Base-by-base conservation (phyloP, 2,797 vertebrate genomes). In the Micropoecilia bifurca region DNA sequence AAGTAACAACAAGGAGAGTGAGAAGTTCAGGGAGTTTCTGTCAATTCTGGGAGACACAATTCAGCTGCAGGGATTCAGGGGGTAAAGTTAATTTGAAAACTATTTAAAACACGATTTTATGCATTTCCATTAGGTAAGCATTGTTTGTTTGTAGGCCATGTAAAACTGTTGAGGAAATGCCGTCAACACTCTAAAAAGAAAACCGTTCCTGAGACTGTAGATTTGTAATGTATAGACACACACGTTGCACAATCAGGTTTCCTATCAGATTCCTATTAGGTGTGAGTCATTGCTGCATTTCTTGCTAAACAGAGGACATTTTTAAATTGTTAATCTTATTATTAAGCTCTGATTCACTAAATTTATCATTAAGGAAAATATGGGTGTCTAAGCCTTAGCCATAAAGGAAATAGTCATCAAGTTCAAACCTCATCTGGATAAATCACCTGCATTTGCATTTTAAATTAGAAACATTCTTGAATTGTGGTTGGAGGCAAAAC, bases 1-100 rank as follows among this genome's bases (percentile, higher is more conserved):
- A 9, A 88, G 95, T 69, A 96, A 96, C 89, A 95, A 88, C 7
- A 88, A 95, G 48, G 96, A 96, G 80, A 96, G 93, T 79, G 88
- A 93, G 28, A 95, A 93, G 82, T 96, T 96, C 80, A 91, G 92
- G 69, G 94, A 96, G 50, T 96, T 96, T 84, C 88, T 96, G 73
- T 96, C 95, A 10, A 86, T 96, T 85, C 81, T 96, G 83, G 96
- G 96, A 33, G 94, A 95, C 57, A 95, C 93, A 0, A 71, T 96
- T 73, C 88, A 90, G 76, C 94, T 96, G 45, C 93, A 93, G 75
- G 96, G 96, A 75, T 96, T 96, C 57, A 88, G 83, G 0, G 92
- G 96, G 96, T 96, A 93, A 81, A 89, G 18, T 72, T n/a, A 3
- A 57, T 18, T 8, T 57, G 25, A 4, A 59, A 75, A 75, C 41